Percentiles rank a stretch among this genome's conserved stretches.
Evolutionary conservation across 2,797 vertebrate species (phyloP).

Genomic region (Gila robusta): DNA sequence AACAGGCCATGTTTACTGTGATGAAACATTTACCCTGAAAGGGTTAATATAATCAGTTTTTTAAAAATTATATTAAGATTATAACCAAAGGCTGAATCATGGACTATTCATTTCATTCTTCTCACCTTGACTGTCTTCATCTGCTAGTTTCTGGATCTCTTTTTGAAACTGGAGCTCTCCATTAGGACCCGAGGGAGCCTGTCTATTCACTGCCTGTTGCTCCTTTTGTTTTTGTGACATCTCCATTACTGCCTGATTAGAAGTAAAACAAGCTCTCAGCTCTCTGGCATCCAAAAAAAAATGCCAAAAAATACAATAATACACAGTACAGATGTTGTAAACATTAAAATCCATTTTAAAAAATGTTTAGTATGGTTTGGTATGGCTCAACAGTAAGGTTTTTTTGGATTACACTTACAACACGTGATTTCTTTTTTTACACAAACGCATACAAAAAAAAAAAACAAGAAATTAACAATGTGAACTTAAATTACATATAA

Average conservation of each 20-base stretch:
- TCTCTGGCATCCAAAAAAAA: background rate
- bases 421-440: background rate
- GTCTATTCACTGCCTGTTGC: conserved; percentile 72
- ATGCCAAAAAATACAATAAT: background rate
- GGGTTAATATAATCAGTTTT: background rate
- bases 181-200: conserved; percentile 75
- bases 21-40: too few relatives aligned
- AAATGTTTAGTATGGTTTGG: background rate
- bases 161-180: conserved; percentile 83
- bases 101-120: background rate
- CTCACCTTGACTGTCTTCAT: conserved; percentile 64
- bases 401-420: background rate
- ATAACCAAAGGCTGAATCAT: background rate
- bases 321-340: background rate
- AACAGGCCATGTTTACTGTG: background rate
- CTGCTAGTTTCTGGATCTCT: conserved; percentile 66
- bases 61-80: background rate
- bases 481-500: background rate
- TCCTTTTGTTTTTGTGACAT: conserved; percentile 89
- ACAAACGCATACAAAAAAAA: background rate
- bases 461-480: background rate
- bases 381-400: background rate
- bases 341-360: background rate
- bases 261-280: background rate
- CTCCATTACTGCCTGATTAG: conserved; percentile 83